A percentile compares a stretch with the other conserved stretches of the same genome.
Conservation (phyloP, 2,113 vertebrate species). For the Poecilia latipinna region DNA sequence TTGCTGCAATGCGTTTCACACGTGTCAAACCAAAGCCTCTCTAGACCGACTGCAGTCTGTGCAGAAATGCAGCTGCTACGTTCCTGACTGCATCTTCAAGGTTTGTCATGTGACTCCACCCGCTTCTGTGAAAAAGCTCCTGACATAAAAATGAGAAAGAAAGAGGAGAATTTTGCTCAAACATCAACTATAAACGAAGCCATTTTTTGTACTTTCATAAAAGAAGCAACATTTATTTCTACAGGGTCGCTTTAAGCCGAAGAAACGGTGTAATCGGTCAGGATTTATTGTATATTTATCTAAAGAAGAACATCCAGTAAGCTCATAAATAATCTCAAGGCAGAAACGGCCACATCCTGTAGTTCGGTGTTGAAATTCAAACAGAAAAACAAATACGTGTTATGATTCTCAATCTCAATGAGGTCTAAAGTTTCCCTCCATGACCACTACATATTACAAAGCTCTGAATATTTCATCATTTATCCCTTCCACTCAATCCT, state of each 20-base stretch:
- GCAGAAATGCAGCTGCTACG: too few relatives aligned
- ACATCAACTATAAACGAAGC: constrained; percentile 50
- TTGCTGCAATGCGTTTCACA: too few relatives aligned
- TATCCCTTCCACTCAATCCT: constrained; percentile 34
- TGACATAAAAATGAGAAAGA: not conserved
- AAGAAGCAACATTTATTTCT: not conserved
- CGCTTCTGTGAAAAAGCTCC: not conserved
- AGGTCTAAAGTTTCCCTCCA: constrained; percentile 48
- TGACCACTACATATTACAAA: constrained; percentile 52
- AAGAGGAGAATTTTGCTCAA: constrained; percentile 21
- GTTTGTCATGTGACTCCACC: too few relatives aligned
- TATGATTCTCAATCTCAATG: constrained; percentile 47
- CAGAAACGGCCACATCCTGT: constrained; percentile 8
- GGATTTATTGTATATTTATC: not conserved
- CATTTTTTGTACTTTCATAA: constrained; percentile 8
- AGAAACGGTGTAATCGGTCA: accelerated
- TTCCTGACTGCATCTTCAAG: too few relatives aligned
- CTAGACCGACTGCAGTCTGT: too few relatives aligned
- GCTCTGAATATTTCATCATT: constrained; percentile 73
- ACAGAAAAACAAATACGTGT: constrained; percentile 50
- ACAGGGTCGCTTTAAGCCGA: not conserved
- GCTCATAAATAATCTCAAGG: constrained; percentile 12
- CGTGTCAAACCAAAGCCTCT: too few relatives aligned
- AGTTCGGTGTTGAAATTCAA: constrained; percentile 25
- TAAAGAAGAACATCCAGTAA: not conserved